phyloP scores from a whole-genome alignment of 1,140 invertebrate genomes.

The Leucophenga varia region DNA sequence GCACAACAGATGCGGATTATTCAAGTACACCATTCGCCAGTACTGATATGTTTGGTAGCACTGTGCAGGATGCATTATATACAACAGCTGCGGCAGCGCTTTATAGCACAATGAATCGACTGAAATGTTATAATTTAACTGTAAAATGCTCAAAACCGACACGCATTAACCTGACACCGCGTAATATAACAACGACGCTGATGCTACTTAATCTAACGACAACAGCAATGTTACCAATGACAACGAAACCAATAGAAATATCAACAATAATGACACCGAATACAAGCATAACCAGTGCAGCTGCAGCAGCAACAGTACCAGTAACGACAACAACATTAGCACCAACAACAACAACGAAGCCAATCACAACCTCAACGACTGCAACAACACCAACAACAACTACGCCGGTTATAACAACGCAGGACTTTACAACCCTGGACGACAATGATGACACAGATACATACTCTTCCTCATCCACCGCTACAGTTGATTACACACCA shows the following conservation, averaged over 20 bases:
- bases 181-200: slow-evolving; percentile 33
- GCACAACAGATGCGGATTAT: slow-evolving; percentile 22
- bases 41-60: slow-evolving; percentile 23
- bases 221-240: slow-evolving; percentile 22
- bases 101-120: slow-evolving; percentile 19
- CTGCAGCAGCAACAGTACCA: slow-evolving; percentile 12
- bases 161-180: slow-evolving; percentile 23
- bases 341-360: slow-evolving; percentile 18
- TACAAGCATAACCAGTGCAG: slow-evolving; percentile 4
- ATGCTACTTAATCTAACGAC: slow-evolving; percentile 47
- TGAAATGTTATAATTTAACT: slow-evolving; percentile 43
- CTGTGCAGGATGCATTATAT: slow-evolving; percentile 20
- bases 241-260: slow-evolving; percentile 4
- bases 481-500: slow-evolving; percentile 1
- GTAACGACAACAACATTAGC: slow-evolving; percentile 12
- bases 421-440: background rate
- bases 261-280: slow-evolving; percentile 16
- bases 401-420: slow-evolving; percentile 10
- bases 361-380: slow-evolving; percentile 9
- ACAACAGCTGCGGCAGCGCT: slow-evolving; percentile 7
- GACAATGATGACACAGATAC: too few relatives aligned
- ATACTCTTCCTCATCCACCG: background rate
- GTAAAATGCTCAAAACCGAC: slow-evolving; percentile 47
- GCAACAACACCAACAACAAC: slow-evolving; percentile 19
- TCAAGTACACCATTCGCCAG: slow-evolving; percentile 18